Base-by-base conservation (phyloP, 2,888 invertebrate genomes). In the Synanthedon vespiformis region DNA sequence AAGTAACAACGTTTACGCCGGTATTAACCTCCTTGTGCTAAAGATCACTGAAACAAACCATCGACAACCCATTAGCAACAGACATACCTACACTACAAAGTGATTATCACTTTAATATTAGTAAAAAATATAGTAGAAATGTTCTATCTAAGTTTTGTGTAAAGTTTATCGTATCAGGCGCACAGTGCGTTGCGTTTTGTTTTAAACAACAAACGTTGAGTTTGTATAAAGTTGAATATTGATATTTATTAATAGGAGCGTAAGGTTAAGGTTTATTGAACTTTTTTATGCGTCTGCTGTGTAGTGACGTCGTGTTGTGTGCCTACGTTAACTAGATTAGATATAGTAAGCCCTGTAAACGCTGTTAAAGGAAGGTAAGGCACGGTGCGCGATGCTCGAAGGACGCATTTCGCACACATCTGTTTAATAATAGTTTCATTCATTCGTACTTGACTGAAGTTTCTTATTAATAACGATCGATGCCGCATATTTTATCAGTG, bases 181-280 rank as follows among this genome's bases (percentile, higher is more conserved):
- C 58, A 55, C 18, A 52, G 44, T 51, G 51, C 54, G 56, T 56
- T 60, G 57, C 58, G 58, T 58, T 57, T 51, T 48, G 56, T 57
- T 34, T 56, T 64, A 64, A 61, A 62, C 62, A 63, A 64, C 16
- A 48, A 60, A 53, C 53, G 51, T 53, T 54, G 53, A 60, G 60
- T 55, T 62, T 50, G 59, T 55, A 61, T 59, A 57, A 58, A 58
- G 61, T 61, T 62, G 62, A 67, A 59, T 61, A 53, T 56, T 58
- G 44, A 55, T 55, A 54, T 63, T 63, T 62, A 59, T 63, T 64
- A 53, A 55, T 53, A 52, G 56, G 57, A 2, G 34, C 57, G 56
- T 22, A 65, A 70, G 72, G 72, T 74, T 72, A 48, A 77, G 77
- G 84, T 84, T 85, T 83, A 77, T 81, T 83, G 83, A 85, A 84